phyloP scores from a whole-genome alignment of 1,140 invertebrate species.

The Tenebrio molitor region DNA sequence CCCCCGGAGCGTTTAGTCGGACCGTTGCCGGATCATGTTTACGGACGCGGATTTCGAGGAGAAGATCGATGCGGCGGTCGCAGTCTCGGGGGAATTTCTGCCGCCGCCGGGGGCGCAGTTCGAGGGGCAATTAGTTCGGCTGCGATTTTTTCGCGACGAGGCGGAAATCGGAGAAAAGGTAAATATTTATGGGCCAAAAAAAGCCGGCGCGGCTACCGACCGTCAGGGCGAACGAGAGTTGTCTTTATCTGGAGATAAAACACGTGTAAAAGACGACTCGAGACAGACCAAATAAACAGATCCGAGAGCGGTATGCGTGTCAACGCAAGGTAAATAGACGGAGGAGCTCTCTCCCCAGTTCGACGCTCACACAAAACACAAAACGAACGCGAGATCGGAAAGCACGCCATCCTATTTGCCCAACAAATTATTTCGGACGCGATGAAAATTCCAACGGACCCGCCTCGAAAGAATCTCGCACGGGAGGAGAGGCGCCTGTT shows the following conservation, averaged over 20 bases:
- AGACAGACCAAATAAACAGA: conserved; percentile 43
- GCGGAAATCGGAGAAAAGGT: too few relatives aligned
- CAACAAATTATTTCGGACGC: conserved; percentile 2
- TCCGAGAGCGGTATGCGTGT: conserved; percentile 37
- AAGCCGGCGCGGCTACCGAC: conserved; percentile 16
- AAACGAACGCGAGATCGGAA: conserved; percentile 1
- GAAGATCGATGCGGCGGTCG: too few relatives aligned
- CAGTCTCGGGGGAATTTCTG: too few relatives aligned
- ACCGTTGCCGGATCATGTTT: too few relatives aligned
- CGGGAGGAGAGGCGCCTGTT: too few relatives aligned
- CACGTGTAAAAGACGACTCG: conserved; percentile 32
- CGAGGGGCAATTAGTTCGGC: too few relatives aligned
- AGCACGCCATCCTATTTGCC: neutral
- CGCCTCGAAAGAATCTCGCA: neutral
- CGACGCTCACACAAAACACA: neutral
- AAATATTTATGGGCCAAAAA: too few relatives aligned
- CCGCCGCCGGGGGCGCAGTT: too few relatives aligned
- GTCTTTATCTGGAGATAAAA: conserved; percentile 26
- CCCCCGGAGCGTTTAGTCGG: too few relatives aligned
- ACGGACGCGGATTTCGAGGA: too few relatives aligned
- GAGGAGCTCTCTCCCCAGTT: neutral
- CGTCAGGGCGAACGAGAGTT: conserved; percentile 21
- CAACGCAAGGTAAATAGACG: conserved; percentile 39
- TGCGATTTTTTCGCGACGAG: too few relatives aligned
- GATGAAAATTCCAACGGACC: conserved; percentile 12